These are phyloP conservation scores for Spea hammondii DNA, from an alignment of 2,797 vertebrate species.

Conservation along the genomic window DNA sequence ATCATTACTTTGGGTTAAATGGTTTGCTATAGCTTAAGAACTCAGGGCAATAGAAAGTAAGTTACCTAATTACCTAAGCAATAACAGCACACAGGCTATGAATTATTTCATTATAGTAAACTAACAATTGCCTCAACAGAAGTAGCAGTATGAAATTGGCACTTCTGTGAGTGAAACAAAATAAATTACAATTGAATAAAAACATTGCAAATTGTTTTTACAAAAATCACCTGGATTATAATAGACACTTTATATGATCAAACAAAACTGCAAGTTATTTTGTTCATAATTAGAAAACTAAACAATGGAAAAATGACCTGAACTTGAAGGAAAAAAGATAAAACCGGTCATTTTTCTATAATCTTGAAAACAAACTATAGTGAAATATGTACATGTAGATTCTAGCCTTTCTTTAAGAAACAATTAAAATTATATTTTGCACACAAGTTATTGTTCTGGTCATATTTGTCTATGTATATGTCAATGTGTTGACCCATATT, in stretches of 20 bases:
- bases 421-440: no score
- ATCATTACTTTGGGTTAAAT: constrained; percentile 68
- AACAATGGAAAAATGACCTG: constrained; percentile 7
- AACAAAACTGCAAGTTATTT: constrained; percentile 30
- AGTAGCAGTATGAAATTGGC: constrained; percentile 61
- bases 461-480: no score
- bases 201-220: constrained; percentile 41
- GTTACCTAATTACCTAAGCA: constrained; percentile 71
- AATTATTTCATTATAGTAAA: constrained; percentile 69
- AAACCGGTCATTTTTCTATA: neutral
- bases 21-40: constrained; percentile 64
- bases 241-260: constrained; percentile 41
- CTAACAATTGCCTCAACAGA: constrained; percentile 63
- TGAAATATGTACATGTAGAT: neutral
- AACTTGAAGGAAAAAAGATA: constrained; percentile 12
- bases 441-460: no score
- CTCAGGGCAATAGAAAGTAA: constrained; percentile 64
- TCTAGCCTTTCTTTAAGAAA: neutral
- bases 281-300: constrained; percentile 25
- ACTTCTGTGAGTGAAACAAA: constrained; percentile 54
- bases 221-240: constrained; percentile 30
- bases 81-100: constrained; percentile 66
- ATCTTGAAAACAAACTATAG: constrained; percentile 12
- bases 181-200: constrained; percentile 48
- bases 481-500: no score